Conservation (phyloP, 2,113 vertebrate genomes). For the Myotis davidii region DNA sequence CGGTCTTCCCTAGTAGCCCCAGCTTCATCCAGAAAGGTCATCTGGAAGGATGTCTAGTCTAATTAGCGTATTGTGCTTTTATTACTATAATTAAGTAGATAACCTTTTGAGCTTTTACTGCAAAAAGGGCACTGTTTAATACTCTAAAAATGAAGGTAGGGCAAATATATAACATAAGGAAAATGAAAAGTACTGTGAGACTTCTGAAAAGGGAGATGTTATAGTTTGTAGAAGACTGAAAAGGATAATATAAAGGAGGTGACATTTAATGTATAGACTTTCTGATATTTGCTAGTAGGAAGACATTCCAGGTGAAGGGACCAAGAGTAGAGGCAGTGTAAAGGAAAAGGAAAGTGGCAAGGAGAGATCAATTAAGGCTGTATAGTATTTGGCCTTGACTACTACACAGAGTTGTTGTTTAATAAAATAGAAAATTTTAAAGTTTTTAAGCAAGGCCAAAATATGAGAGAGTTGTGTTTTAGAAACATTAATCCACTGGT, state of each 20-base stretch:
- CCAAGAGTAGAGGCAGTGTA: background rate
- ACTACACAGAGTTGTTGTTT: background rate
- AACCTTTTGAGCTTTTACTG: background rate
- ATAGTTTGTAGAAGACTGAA: background rate
- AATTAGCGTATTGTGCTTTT: too few species aligned
- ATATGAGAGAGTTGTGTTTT: background rate
- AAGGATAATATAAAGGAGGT: background rate
- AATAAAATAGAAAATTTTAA: background rate
- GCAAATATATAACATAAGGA: background rate
- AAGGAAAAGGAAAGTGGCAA: background rate
- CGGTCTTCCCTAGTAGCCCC: too few species aligned
- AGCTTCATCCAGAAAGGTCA: too few species aligned
- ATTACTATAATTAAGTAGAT: background rate
- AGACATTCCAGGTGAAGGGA: conserved; percentile 19
- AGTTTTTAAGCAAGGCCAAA: conserved; percentile 5
- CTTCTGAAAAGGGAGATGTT: background rate
- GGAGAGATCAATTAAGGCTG: background rate
- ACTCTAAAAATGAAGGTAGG: background rate
- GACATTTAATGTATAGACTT: background rate
- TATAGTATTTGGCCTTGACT: background rate
- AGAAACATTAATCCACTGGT: background rate
- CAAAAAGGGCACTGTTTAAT: background rate
- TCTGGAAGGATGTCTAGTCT: too few species aligned
- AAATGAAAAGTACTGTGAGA: background rate
- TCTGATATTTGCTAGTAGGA: background rate